Percentiles rank a stretch among this genome's conserved stretches.
Evolutionary conservation across 2,113 vertebrate species (phyloP).

Genomic region (Pseudonaja textilis): DNA sequence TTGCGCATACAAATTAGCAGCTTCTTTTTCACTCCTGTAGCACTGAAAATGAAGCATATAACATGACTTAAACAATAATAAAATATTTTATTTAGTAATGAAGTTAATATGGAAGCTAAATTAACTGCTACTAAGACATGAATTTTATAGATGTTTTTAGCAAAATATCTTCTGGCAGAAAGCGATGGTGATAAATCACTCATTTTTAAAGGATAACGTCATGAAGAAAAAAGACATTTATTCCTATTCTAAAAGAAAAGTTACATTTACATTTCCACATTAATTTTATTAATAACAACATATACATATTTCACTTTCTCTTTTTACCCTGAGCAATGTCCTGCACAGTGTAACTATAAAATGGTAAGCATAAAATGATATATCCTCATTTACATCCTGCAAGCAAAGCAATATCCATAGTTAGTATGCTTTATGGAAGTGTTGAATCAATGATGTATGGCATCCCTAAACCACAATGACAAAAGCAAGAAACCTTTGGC

Average conservation of each 20-base stretch:
- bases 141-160: not conserved
- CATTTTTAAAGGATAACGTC: not conserved
- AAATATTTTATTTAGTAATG: not conserved
- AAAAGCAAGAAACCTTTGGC: not conserved
- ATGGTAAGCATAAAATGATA: too few species aligned
- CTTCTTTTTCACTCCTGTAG: slow-evolving; percentile 58
- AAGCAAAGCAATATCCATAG: not conserved
- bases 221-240: not conserved
- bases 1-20: slow-evolving; percentile 70
- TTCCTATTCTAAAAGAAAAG: not conserved
- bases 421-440: not conserved
- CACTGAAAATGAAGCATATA: slow-evolving; percentile 61
- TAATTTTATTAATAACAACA: not conserved
- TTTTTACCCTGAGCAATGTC: not conserved
- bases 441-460: not conserved
- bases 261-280: not conserved
- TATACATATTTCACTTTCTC: not conserved
- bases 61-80: slow-evolving; percentile 18
- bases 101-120: not conserved
- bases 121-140: not conserved
- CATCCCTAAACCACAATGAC: not conserved
- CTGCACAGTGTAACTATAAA: not conserved
- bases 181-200: not conserved
- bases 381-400: not conserved
- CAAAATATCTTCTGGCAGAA: not conserved